Base-by-base conservation (phyloP, 23 tunicate species). In the Styela clava region DNA sequence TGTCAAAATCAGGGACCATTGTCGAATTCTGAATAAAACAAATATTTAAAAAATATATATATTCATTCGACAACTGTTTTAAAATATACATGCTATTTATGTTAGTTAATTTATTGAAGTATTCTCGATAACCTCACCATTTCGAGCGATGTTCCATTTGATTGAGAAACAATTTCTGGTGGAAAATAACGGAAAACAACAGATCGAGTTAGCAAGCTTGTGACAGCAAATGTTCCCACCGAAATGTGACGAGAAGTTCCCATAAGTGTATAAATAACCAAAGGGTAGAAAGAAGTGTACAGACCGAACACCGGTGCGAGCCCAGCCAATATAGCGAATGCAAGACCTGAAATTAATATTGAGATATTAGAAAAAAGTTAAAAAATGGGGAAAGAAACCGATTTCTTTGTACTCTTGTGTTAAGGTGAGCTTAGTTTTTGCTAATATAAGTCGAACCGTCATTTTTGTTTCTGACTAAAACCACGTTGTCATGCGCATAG, bases 211-310 rank as follows among this genome's bases (percentile, higher is more conserved):
- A 93, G 74, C 37, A 93, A 78, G 79, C 93, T 87, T 21, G 98
- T 93, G 25, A 93, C 93, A 20, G 98, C 98, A 33, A 93, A 93
- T 0, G 95, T 94, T 0, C 99, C 99, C 1, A 95, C 89, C 0
- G 99, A 89, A 19, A 90, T 95, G 63, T 95, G 99, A 1, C 89
- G 84, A 5, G 99, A 95, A 2, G 99, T 95, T 2, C 99, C 99
- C 95, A 95, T 90, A 73, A 95, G 35, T 7, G 92, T 95, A 86
- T 95, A 95, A 18, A 95, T 31, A 0, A 90, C 51, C 20, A 89
- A 92, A 1, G 96, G 87, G 69, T 73, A 95, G 62, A 95, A 95
- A 2, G 99, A 90, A 29, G 91, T 85, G 91, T 95, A 95, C 37
- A 95, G 74, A 16, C 99, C 99, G 62, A 70, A 95, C 26, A 88